A percentile compares a stretch with the other conserved stretches of the same genome.
phyloP scores from a whole-genome alignment of 2,797 vertebrate genomes.

The Okamejei kenojei region DNA sequence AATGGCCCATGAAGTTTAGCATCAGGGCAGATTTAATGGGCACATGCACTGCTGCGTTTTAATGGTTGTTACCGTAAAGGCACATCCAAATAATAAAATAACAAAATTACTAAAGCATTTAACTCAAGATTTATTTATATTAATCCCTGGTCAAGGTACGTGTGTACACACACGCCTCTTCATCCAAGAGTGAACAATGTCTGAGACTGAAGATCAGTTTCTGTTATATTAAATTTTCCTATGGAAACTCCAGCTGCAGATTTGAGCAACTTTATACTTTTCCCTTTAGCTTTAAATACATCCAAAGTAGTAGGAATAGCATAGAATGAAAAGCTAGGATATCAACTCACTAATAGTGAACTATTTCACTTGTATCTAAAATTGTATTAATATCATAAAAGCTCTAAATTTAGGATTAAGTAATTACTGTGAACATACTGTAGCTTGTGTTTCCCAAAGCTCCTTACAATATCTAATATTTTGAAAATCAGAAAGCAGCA shows the following conservation, averaged over 20 bases:
- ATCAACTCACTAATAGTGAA: neutral
- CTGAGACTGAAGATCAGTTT: neutral
- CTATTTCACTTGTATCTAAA: neutral
- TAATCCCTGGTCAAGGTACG: neutral
- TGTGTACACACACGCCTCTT: neutral
- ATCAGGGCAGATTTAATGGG: neutral
- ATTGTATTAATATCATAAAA: neutral
- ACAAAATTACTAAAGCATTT: neutral
- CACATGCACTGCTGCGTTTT: neutral
- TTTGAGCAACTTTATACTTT: neutral
- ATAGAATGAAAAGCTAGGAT: neutral
- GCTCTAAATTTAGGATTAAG: neutral
- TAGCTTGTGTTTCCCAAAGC: neutral
- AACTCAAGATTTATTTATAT: neutral
- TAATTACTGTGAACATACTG: neutral
- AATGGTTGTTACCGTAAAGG: neutral
- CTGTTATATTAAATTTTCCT: neutral
- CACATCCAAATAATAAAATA: neutral
- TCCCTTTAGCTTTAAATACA: neutral
- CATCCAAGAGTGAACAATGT: neutral
- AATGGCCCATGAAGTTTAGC: neutral
- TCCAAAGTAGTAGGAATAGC: neutral
- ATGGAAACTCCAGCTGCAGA: neutral
- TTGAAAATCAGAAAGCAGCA: too few species aligned
- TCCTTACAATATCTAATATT: neutral